Evolutionary conservation across 2,888 invertebrate species (phyloP), one percentile per base, ranked within the genome.

Genomic region (Myopa tessellatipennis): DNA sequence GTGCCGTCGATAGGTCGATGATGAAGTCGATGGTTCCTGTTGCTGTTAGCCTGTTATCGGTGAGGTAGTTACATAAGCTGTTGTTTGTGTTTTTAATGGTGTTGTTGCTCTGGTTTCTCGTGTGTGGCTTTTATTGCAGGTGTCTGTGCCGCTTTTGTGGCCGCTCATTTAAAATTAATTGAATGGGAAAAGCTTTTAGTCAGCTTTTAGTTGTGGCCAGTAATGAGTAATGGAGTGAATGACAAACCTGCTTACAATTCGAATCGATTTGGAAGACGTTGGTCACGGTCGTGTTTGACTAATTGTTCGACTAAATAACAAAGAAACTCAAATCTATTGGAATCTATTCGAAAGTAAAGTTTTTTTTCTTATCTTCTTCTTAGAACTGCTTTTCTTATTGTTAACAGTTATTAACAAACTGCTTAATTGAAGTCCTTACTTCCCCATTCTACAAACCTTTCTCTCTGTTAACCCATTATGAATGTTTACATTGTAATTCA

Each of bases 171-270:
- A 68, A 75, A 75, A 68, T 69, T 75, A 75, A 75, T 75, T 75
- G 68, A 69, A 45, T 69, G 45, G 16, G 75, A 75, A 60, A 69
- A 68, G 75, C 75, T 75, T 75, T 75, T 75, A 75, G 68, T 60
- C 50, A 36, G 74, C 34, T 52, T 74, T 36, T 40, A 50, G n/a
- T 61, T 65, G 74, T 38, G 71, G 71, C 63, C 63, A 61, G 61
- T 75, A 75, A 75, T 75, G 75, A 75, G 69, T 69, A 52, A 7
- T 67, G 38, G 45, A 45, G 45, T 45, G 45, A 45, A 45, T 45
- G 45, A 3, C 7, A 45, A 75, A 36, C 8, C 16, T 14, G 34
- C 8, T 38, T 10, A 38, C 65, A 14, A 38, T 36, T 65, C 34
- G 34, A 36, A 5, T 6, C 2, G 4, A 14, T 5, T 38, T 26